A percentile compares a stretch with the other conserved stretches of the same genome.
These are phyloP conservation scores for Scatophagus argus DNA, from an alignment of 2,113 vertebrate species.

Conservation along the genomic window DNA sequence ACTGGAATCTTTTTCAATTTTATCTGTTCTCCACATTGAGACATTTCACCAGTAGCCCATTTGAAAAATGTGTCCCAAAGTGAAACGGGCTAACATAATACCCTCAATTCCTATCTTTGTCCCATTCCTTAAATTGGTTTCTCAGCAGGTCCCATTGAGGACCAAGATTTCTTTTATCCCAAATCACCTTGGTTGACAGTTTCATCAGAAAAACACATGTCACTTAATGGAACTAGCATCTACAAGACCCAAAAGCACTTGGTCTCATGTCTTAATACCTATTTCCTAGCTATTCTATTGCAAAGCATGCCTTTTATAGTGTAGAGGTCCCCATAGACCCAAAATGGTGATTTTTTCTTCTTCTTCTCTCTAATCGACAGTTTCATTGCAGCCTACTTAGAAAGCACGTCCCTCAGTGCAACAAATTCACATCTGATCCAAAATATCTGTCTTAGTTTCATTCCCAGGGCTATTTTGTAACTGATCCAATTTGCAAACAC, in stretches of 20 bases:
- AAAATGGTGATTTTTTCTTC: not conserved
- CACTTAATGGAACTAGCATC: slow-evolving; percentile 19
- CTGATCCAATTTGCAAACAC: slow-evolving; percentile 44
- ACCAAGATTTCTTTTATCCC: slow-evolving; percentile 5
- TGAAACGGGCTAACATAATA: slow-evolving; percentile 7
- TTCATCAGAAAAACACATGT: slow-evolving; percentile 38
- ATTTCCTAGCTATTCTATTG: slow-evolving; percentile 8
- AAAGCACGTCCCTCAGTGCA: slow-evolving; percentile 5
- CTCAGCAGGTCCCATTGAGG: slow-evolving; percentile 27
- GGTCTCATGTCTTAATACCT: not conserved
- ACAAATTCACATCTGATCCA: slow-evolving; percentile 20
- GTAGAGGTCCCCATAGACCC: not conserved
- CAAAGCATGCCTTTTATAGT: slow-evolving; percentile 20
- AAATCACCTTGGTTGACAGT: slow-evolving; percentile 40
- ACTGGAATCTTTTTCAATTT: not conserved
- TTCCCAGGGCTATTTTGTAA: slow-evolving; percentile 48
- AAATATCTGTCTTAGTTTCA: slow-evolving; percentile 30
- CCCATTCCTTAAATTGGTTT: slow-evolving; percentile 43
- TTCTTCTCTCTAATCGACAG: slow-evolving; percentile 11
- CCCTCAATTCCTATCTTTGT: slow-evolving; percentile 11
- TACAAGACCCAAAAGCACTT: not conserved
- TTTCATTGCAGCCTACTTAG: slow-evolving; percentile 24
- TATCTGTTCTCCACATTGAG: not conserved
- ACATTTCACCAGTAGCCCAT: slow-evolving; percentile 15
- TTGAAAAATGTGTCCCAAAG: slow-evolving; percentile 16